phyloP scores from a whole-genome alignment of 2,113 vertebrate genomes.

The Eptesicus fuscus region DNA sequence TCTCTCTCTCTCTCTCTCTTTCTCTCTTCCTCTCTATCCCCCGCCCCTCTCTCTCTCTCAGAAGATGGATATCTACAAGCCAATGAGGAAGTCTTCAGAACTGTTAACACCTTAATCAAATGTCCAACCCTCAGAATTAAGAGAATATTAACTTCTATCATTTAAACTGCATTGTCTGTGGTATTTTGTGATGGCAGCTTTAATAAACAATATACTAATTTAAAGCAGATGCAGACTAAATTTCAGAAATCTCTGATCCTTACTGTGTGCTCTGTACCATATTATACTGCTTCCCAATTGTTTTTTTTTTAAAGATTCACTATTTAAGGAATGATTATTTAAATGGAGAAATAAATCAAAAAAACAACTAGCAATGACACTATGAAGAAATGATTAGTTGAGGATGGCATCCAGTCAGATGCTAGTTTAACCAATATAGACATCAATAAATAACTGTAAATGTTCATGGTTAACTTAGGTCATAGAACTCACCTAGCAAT shows the following conservation, averaged over 20 bases:
- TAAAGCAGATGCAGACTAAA: neutral
- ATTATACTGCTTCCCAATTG: neutral
- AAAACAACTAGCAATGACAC: neutral
- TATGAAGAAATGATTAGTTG: neutral
- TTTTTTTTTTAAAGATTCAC: neutral
- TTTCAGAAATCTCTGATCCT: neutral
- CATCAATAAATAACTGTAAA: neutral
- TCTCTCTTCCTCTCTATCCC: too few species aligned
- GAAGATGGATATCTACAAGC: neutral
- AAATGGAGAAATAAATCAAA: neutral
- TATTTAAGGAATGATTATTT: neutral
- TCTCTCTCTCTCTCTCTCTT: too few species aligned
- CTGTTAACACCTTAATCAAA: neutral
- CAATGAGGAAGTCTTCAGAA: neutral
- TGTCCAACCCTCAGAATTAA: neutral
- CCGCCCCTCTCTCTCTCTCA: too few species aligned
- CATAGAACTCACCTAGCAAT: neutral
- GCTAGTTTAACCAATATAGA: neutral
- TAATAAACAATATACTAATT: neutral
- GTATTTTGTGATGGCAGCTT: neutral
- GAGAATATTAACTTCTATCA: neutral
- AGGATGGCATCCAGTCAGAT: neutral
- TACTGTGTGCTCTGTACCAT: neutral
- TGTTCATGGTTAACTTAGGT: neutral
- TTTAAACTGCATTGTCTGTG: neutral